These are phyloP conservation scores for Lucifuga dentata DNA, from an alignment of 2,113 vertebrate species.

Conservation along the genomic window DNA sequence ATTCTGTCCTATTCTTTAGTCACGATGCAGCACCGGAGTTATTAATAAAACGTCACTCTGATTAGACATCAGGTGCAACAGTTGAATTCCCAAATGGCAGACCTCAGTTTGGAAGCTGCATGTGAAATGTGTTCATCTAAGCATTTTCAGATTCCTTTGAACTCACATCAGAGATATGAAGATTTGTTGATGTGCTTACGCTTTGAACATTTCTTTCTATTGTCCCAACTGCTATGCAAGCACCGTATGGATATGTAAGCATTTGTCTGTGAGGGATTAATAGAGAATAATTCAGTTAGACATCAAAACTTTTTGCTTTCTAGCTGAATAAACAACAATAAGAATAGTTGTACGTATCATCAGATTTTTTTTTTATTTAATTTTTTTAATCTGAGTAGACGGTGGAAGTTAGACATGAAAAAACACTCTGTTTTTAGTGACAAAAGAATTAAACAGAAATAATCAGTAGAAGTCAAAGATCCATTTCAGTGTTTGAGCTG, in stretches of 20 bases:
- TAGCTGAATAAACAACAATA: slow-evolving; percentile 32
- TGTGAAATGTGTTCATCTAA: slow-evolving; percentile 16
- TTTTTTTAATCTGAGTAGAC: slow-evolving; percentile 26
- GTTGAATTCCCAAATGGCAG: slow-evolving; percentile 27
- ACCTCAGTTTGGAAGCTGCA: slow-evolving; percentile 6
- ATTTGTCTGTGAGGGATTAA: slow-evolving; percentile 26
- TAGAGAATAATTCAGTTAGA: slow-evolving; percentile 40
- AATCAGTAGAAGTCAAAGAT: slow-evolving; percentile 19
- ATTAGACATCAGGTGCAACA: slow-evolving; percentile 10
- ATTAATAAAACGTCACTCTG: neutral
- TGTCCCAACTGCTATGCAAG: slow-evolving; percentile 14
- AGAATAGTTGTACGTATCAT: neutral
- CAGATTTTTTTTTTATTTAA: too few relatives aligned
- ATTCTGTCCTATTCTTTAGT: neutral
- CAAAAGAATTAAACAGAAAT: slow-evolving; percentile 30
- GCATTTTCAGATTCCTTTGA: slow-evolving; percentile 39
- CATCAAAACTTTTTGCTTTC: slow-evolving; percentile 33
- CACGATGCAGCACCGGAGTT: too few relatives aligned
- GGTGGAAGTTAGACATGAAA: slow-evolving; percentile 13
- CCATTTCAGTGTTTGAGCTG: slow-evolving; percentile 17
- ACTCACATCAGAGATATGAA: slow-evolving; percentile 31
- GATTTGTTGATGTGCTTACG: slow-evolving; percentile 28
- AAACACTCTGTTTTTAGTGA: slow-evolving; percentile 24
- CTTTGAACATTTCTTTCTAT: slow-evolving; percentile 30
- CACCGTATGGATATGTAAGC: neutral